Evolutionary conservation across 2,113 vertebrate genomes (phyloP).

Genomic region (Arothron firmamentum): DNA sequence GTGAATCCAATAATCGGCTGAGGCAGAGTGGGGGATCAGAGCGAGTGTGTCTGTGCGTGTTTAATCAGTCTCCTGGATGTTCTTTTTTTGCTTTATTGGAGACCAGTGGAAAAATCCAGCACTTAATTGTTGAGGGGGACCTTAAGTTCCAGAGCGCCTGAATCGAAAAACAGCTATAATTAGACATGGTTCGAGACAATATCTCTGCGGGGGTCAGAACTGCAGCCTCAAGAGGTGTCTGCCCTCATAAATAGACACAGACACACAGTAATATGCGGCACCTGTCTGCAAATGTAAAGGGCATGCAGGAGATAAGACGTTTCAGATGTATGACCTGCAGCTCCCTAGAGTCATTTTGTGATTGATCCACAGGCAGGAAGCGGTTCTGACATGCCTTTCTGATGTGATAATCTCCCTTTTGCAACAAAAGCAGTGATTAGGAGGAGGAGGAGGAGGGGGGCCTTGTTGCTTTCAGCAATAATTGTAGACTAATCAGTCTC

Average conservation of each 20-base stretch:
- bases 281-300: constrained; percentile 17
- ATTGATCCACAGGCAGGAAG: constrained; percentile 61
- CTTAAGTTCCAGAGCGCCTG: constrained; percentile 57
- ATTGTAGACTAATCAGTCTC: constrained; percentile 71
- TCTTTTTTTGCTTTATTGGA: constrained; percentile 26
- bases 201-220: constrained; percentile 53
- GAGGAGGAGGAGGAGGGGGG: constrained; percentile 43
- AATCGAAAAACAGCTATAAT: constrained; percentile 72
- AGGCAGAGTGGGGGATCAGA: constrained; percentile 9
- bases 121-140: constrained; percentile 71
- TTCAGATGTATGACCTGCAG: constrained; percentile 34
- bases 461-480: constrained; percentile 61
- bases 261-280: constrained; percentile 28
- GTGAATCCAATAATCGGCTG: constrained; percentile 60
- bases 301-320: constrained; percentile 24
- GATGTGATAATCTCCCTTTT: constrained; percentile 68
- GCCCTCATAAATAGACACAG: constrained; percentile 18
- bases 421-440: constrained; percentile 67
- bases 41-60: neutral
- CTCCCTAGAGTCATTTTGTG: constrained; percentile 56
- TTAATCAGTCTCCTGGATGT: constrained; percentile 55
- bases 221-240: constrained; percentile 42
- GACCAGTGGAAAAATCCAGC: constrained; percentile 49
- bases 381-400: constrained; percentile 56
- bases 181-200: constrained; percentile 61